phyloP scores from a whole-genome alignment of 2,113 vertebrate genomes.

The Cynocephalus volans region DNA sequence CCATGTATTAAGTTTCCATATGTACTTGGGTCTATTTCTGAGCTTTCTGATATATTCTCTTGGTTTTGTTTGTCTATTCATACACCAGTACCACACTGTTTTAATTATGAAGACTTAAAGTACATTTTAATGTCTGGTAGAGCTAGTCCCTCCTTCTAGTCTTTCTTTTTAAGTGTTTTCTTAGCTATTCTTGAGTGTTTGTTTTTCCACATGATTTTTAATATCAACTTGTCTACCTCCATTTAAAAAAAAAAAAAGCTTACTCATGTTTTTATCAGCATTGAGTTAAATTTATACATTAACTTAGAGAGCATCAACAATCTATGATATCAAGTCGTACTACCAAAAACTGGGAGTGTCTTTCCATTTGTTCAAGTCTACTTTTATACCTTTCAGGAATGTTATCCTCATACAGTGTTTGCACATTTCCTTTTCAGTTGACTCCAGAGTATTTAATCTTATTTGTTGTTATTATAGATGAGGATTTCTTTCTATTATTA shows the following conservation, averaged over 20 bases:
- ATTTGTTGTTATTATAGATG: background rate
- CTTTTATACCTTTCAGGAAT: background rate
- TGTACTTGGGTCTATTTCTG: background rate
- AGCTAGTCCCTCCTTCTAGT: background rate
- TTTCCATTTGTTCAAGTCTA: background rate
- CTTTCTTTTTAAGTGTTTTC: background rate
- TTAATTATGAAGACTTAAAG: conserved; percentile 14
- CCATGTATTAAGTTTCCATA: background rate
- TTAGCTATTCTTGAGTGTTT: background rate
- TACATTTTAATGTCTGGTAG: background rate
- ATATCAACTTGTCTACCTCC: background rate
- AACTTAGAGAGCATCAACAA: background rate
- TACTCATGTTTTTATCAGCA: conserved; percentile 7
- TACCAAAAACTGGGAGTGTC: background rate
- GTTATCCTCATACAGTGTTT: background rate
- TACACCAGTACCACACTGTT: background rate
- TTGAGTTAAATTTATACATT: conserved; percentile 34
- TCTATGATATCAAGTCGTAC: background rate
- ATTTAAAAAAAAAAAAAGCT: background rate
- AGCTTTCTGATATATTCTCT: background rate
- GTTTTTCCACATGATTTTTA: background rate
- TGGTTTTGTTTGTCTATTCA: background rate
- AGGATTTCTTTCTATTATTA: background rate
- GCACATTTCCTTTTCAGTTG: background rate
- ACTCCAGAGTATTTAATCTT: background rate